Conservation (phyloP, 2,888 invertebrate species). For the Drosophila austrosaltans region DNA sequence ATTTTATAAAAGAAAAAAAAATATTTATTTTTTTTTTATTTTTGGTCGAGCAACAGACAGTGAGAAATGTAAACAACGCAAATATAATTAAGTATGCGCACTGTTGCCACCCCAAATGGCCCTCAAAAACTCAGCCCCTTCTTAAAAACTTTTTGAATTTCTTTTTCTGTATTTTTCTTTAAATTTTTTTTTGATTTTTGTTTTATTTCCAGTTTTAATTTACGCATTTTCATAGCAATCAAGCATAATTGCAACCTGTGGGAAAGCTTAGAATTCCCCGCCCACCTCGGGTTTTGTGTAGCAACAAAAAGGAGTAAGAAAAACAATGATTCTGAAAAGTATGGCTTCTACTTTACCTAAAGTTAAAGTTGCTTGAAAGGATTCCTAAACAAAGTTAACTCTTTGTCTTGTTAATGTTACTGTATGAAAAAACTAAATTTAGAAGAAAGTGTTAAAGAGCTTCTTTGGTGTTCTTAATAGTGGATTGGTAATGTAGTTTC, state of each 20-base stretch:
- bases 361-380: too few relatives aligned
- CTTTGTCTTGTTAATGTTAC: too few relatives aligned
- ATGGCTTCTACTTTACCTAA: constrained; percentile 2
- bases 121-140: not conserved
- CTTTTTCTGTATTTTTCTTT: constrained; percentile 26
- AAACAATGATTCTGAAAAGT: constrained; percentile 13
- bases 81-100: constrained; percentile 78
- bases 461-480: too few relatives aligned
- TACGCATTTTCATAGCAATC: constrained; percentile 66
- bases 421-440: too few relatives aligned
- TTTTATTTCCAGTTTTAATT: constrained; percentile 61
- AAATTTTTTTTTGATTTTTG: constrained; percentile 10
- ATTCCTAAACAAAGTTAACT: too few relatives aligned
- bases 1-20: constrained; percentile 47
- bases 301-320: constrained; percentile 1
- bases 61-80: constrained; percentile 61
- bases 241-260: constrained; percentile 58
- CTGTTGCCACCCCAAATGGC: constrained; percentile 50
- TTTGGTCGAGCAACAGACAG: constrained; percentile 15
- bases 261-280: constrained; percentile 3
- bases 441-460: too few relatives aligned
- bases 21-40: constrained; percentile 11
- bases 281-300: not conserved
- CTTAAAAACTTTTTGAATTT: constrained; percentile 57
- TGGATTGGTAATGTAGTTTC: too few relatives aligned